Percentiles rank a stretch among this genome's conserved stretches.
Conservation (phyloP, 2,113 vertebrate species). For the Oncorhynchus gorbuscha region DNA sequence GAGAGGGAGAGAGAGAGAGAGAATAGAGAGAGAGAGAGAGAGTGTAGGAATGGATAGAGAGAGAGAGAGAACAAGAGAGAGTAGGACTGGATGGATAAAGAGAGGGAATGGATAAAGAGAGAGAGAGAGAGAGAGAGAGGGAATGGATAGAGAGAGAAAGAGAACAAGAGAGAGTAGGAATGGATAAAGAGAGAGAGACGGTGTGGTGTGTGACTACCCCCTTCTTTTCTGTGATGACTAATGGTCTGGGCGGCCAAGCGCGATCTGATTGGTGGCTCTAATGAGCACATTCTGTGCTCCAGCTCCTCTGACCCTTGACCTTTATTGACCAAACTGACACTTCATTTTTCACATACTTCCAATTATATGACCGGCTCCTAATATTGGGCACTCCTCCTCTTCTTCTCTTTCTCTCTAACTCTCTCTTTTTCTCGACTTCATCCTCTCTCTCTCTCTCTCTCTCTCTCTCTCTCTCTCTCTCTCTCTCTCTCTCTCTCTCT, state of each 20-base stretch:
- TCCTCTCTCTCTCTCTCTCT: too few relatives aligned
- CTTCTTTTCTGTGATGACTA: constrained; percentile 76
- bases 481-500: too few relatives aligned
- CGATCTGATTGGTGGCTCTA: constrained; percentile 89
- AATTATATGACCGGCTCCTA: constrained; percentile 85
- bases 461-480: too few relatives aligned
- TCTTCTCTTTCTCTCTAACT: not conserved
- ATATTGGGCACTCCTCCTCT: constrained; percentile 53
- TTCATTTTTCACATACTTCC: constrained; percentile 98
- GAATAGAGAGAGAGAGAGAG: not conserved
- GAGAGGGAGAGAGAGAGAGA: not conserved
- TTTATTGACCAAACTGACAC: constrained; percentile 97
- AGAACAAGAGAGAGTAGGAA: not conserved
- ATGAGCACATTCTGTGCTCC: constrained; percentile 89
- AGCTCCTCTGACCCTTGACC: constrained; percentile 89
- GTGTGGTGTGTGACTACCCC: constrained; percentile 10
- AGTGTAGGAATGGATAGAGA: not conserved
- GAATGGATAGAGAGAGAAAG: not conserved
- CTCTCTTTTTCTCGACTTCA: too few relatives aligned
- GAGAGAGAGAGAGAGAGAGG: not conserved
- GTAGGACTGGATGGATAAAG: too few relatives aligned
- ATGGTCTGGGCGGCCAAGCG: constrained; percentile 83
- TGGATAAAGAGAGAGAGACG: constrained; percentile 29
- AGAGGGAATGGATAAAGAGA: too few relatives aligned
- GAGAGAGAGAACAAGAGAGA: not conserved